Evolutionary conservation across 2,888 invertebrate genomes (phyloP), one percentile per base, ranked within the genome.

Genomic region (Hermaeophaga mercurialis): DNA sequence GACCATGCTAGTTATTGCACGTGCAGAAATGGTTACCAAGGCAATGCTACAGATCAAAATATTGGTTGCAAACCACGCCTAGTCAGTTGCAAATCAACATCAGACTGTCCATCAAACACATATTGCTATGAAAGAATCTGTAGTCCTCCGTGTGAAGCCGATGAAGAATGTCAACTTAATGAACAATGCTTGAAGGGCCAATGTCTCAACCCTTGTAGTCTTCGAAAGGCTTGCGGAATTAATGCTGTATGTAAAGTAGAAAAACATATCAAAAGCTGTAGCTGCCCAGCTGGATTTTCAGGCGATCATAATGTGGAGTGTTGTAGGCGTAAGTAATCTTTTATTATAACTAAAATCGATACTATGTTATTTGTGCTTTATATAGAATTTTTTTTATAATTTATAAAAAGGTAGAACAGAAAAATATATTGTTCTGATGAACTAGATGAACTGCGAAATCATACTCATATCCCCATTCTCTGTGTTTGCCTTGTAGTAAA

Each of bases 281-380:
- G 84, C 64, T 95, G 95, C 72, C 92, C 93, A 2, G 81, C 84
- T 22, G 91, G 89, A 45, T 94, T 94, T 74, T 93, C 93, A 22
- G 94, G 94, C 59, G 89, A 91, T 74, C 85, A 89, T 49, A 86
- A 87, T 61, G 81, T 88, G 24, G 94, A 94, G 80, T 94, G 94
- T 75, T 89, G 93, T 3, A 83, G 94, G 82, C 82, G 89, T 89
- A 79, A 82, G 86, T 59, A 45, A 38, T 17, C 28, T 26, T 52
- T 31, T 36, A n/a, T n/a, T n/a, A n/a, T n/a, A n/a, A n/a, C n/a
- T n/a, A n/a, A n/a, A n/a, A n/a, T n/a, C n/a, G n/a, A n/a, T n/a
- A n/a, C n/a, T n/a, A n/a, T n/a, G n/a, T n/a, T n/a, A n/a, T n/a
- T n/a, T n/a, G n/a, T n/a, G n/a, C n/a, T n/a, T n/a, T n/a, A n/a